Evolutionary conservation across 2,888 invertebrate species (phyloP).

Genomic region (Apantesis nais): DNA sequence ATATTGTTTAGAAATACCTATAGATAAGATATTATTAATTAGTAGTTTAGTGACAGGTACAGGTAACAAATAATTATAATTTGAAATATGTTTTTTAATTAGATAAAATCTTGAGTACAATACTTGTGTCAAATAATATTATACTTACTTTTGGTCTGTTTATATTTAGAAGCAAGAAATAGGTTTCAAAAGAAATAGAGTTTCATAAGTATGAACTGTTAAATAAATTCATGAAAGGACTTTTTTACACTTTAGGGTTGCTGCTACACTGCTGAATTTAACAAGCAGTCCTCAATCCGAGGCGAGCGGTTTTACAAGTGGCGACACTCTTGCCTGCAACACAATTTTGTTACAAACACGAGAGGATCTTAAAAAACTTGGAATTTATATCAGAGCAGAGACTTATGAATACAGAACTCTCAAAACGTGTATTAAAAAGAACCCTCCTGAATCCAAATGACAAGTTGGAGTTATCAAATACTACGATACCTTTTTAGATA

Average conservation of each 20-base stretch:
- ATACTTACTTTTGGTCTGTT: too few species aligned
- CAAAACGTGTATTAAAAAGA: not conserved
- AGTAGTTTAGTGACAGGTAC: too few species aligned
- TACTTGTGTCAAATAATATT: too few species aligned
- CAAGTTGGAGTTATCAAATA: not conserved
- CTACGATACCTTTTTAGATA: not conserved
- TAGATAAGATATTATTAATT: too few species aligned
- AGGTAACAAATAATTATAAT: too few species aligned
- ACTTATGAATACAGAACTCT: not conserved
- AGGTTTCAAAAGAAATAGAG: not conserved
- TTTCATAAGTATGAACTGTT: not conserved
- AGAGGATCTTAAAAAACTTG: slow-evolving; percentile 14
- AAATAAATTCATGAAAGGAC: slow-evolving; percentile 14
- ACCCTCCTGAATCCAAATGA: not conserved
- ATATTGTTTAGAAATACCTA: too few species aligned
- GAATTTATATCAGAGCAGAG: not conserved
- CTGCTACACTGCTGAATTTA: slow-evolving; percentile 30
- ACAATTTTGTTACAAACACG: slow-evolving; percentile 11
- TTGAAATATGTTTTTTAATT: too few species aligned
- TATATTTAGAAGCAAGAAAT: too few species aligned
- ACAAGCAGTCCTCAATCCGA: slow-evolving; percentile 24
- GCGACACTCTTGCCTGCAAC: slow-evolving; percentile 7
- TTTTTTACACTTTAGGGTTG: slow-evolving; percentile 19
- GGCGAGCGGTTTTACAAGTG: slow-evolving; percentile 28
- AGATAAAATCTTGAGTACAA: too few species aligned